These are phyloP conservation scores for Ooceraea biroi DNA, from an alignment of 1,140 invertebrate species.

Conservation along the genomic window DNA sequence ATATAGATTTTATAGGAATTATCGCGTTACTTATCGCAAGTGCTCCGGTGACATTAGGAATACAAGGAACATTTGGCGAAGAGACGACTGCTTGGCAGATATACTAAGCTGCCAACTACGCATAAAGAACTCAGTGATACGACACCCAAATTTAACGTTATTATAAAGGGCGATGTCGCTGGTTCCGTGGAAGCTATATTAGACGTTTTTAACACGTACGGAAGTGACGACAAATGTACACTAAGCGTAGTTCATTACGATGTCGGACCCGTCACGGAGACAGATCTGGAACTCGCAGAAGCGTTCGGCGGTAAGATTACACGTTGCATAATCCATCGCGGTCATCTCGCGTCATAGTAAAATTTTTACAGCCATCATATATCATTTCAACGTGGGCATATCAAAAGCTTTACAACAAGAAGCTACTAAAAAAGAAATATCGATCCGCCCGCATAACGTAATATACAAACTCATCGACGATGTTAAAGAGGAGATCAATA, in stretches of 20 bases:
- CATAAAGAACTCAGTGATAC: slow-evolving; percentile 84
- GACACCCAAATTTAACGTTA: slow-evolving; percentile 86
- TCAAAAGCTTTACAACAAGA: slow-evolving; percentile 85
- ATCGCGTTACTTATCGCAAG: background rate
- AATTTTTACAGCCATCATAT: slow-evolving; percentile 90
- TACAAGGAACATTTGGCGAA: slow-evolving; percentile 90
- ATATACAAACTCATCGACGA: slow-evolving; percentile 97
- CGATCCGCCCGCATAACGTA: slow-evolving; percentile 92
- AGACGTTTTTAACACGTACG: slow-evolving; percentile 96
- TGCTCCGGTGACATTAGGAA: slow-evolving; percentile 78
- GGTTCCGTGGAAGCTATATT: slow-evolving; percentile 97
- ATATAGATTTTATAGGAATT: too few species aligned
- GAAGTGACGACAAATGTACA: slow-evolving; percentile 89
- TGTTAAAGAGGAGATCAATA: slow-evolving; percentile 92
- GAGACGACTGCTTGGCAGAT: slow-evolving; percentile 88
- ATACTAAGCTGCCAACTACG: slow-evolving; percentile 85
- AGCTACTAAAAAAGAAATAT: slow-evolving; percentile 87
- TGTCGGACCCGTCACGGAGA: slow-evolving; percentile 94
- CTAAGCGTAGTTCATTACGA: slow-evolving; percentile 96
- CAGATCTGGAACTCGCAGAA: slow-evolving; percentile 94
- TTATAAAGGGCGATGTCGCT: slow-evolving; percentile 93
- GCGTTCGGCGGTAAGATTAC: slow-evolving; percentile 90
- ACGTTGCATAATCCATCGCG: background rate
- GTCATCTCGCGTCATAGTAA: slow-evolving; percentile 12
- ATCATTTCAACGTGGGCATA: slow-evolving; percentile 93